Percentiles rank a stretch among this genome's conserved stretches.
These are phyloP conservation scores for Eulimnadia texana DNA, from an alignment of 1,140 invertebrate genomes.

Conservation along the genomic window DNA sequence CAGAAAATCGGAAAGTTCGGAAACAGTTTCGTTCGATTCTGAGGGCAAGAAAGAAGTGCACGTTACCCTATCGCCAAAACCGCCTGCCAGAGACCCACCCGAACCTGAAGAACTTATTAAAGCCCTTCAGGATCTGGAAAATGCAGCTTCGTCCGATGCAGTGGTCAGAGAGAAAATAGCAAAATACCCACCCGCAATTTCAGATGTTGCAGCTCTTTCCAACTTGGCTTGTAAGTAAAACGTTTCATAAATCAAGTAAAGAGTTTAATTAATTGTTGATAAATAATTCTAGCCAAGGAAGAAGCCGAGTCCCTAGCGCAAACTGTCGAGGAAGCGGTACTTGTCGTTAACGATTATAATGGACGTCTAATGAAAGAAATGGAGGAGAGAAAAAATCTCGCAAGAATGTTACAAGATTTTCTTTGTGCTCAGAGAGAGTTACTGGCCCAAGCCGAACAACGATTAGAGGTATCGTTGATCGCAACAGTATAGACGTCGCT, in stretches of 20 bases:
- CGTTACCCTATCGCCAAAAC: slow-evolving; percentile 55
- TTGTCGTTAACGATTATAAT: slow-evolving; percentile 77
- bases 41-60: slow-evolving; percentile 57
- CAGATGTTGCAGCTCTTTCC: slow-evolving; percentile 67
- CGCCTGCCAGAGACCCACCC: slow-evolving; percentile 66
- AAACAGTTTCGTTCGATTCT: slow-evolving; percentile 36
- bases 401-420: slow-evolving; percentile 74
- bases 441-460: slow-evolving; percentile 63
- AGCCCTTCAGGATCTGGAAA: slow-evolving; percentile 67
- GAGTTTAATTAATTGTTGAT: no score
- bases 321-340: slow-evolving; percentile 72
- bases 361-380: slow-evolving; percentile 66
- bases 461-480: slow-evolving; percentile 51
- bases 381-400: slow-evolving; percentile 67
- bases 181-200: slow-evolving; percentile 82
- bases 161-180: slow-evolving; percentile 81
- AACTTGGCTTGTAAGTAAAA: slow-evolving; percentile 52
- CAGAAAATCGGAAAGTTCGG: slow-evolving; percentile 32
- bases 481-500: background rate
- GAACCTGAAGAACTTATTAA: slow-evolving; percentile 78
- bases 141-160: slow-evolving; percentile 85
- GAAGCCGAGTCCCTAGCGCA: slow-evolving; percentile 51
- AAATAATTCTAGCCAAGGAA: slow-evolving; percentile 41
- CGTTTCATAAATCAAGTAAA: background rate
- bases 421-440: slow-evolving; percentile 68